Evolutionary conservation across 2,113 vertebrate species (phyloP), one percentile per base, ranked within the genome.

Genomic region (Enhydra lutris): DNA sequence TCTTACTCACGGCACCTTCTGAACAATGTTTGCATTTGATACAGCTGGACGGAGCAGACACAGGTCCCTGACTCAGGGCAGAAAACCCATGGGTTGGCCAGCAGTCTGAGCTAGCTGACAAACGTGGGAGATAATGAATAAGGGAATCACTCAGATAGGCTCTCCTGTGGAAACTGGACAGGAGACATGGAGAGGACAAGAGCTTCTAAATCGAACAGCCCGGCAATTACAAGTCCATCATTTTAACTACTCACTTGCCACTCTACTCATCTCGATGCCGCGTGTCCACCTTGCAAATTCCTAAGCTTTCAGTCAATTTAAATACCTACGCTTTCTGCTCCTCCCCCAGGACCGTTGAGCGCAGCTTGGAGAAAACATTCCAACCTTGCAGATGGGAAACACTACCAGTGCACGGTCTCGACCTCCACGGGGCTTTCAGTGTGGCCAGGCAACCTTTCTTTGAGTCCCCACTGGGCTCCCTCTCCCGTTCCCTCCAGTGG

Each of bases 201-300:
- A 65, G 79, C 23, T 92, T 97, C 79, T 86, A 67, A 94, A 82
- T 93, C 21, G 34, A 61, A 89, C 3, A 71, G 57, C 26, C 71
- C 8, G 34, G 36, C 14, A 50, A 89, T 69, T 84, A 74, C 9
- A 61, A 87, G 31, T 61, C 87, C 71, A 10, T 50, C 65, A 89
- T 84, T 96, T 91, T 74, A 80, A 94, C 67, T 65, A 79, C 24
- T 78, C 34, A 84, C 29, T 96, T 92, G n/a, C 29, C 69, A 82
- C 42, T 50, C 69, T 88, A 57, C 24, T 71, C 55, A 79, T 21
- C 26, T 95, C 93, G 65, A 82, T 59, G 59, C 36, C 89, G 85
- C 13, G 65, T 29, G 67, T 55, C 45, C 57, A 59, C n/a, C 87
- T 76, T 82, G 50, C 29, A 96, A 95, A 96, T 95, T 55, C 7